A percentile compares a stretch with the other conserved stretches of the same genome.
phyloP scores from a whole-genome alignment of 2,113 vertebrate species.

The Muscicapa adusta region DNA sequence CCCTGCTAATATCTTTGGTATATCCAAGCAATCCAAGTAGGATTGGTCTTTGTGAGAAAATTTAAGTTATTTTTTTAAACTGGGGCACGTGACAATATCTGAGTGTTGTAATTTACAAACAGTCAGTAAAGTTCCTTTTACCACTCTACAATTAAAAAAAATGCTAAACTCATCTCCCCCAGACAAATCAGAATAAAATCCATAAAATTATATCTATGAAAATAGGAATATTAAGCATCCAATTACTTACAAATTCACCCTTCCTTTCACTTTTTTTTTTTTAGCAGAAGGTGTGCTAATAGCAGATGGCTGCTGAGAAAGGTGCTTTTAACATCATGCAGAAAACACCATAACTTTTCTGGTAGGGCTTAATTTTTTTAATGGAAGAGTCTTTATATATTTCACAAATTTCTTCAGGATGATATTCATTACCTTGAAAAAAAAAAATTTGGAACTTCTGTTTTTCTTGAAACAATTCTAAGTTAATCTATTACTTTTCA shows the following conservation, averaged over 20 bases:
- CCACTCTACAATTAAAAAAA: not conserved
- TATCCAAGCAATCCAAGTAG: not conserved
- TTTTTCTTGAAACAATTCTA: not conserved
- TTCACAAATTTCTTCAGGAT: not conserved
- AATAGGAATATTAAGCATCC: not conserved
- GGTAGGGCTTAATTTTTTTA: not conserved
- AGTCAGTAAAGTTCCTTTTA: not conserved
- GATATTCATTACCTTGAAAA: not conserved
- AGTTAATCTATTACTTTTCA: not conserved
- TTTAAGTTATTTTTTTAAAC: not conserved
- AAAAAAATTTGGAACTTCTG: not conserved
- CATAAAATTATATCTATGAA: not conserved
- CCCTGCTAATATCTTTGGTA: not conserved
- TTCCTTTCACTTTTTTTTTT: not conserved
- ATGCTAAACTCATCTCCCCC: not conserved
- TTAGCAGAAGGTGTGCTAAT: not conserved
- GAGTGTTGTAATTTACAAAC: not conserved
- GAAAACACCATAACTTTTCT: not conserved
- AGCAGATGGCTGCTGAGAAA: not conserved
- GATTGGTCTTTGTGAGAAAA: not conserved
- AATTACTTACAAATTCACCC: not conserved
- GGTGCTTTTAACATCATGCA: not conserved
- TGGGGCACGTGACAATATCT: not conserved
- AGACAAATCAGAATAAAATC: not conserved
- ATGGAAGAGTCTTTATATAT: not conserved